These are phyloP conservation scores for Axinella damicornis DNA, from an alignment of 37 sponge, comb jelly and placozoan genomes.

Conservation along the genomic window DNA sequence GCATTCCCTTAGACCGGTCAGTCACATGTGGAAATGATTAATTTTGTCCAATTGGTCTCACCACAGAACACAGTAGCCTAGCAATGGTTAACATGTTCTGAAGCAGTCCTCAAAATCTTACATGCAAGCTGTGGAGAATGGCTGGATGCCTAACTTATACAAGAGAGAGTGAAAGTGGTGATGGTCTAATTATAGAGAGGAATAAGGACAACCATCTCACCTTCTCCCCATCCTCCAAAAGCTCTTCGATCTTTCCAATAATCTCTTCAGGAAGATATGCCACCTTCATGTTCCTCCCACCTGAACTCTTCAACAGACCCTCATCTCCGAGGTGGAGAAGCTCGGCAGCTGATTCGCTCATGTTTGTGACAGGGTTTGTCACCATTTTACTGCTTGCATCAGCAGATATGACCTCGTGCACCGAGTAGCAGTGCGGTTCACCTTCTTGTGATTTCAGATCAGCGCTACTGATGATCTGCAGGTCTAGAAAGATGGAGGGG, in stretches of 20 bases:
- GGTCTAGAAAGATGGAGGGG: constrained; percentile 65
- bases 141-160: no score
- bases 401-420: constrained; percentile 54
- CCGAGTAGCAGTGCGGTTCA: constrained; percentile 44
- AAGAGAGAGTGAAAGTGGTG: no score
- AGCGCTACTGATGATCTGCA: constrained; percentile 46
- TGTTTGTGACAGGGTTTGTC: constrained; percentile 20
- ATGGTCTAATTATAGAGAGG: background rate
- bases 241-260: constrained; percentile 37
- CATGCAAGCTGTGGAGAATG: no score
- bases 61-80: no score
- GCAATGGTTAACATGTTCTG: no score
- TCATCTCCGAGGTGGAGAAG: constrained; percentile 71
- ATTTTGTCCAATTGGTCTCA: no score
- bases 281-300: constrained; percentile 36
- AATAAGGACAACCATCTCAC: constrained; percentile 9
- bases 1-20: no score
- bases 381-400: background rate
- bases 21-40: no score
- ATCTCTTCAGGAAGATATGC: constrained; percentile 55
- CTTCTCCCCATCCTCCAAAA: constrained; percentile 64
- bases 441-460: constrained; percentile 54
- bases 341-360: constrained; percentile 36
- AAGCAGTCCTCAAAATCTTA: no score
- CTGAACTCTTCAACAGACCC: background rate